Conservation (phyloP, 2,888 invertebrate genomes). For the Heteromyza rotundicornis region DNA sequence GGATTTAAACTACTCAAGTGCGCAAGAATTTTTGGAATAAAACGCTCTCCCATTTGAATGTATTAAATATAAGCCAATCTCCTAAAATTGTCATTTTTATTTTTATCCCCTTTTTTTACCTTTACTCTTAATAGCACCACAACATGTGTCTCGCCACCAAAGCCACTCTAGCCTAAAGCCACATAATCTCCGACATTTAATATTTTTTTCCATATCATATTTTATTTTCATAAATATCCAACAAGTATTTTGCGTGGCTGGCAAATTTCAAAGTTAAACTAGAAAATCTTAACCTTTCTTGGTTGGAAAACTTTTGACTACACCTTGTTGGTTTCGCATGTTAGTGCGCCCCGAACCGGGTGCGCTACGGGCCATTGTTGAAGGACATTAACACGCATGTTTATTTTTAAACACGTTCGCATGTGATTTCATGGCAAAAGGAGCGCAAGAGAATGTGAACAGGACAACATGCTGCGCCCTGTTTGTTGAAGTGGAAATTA, state of each 20-base stretch:
- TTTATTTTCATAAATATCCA: too few relatives aligned
- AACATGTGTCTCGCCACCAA: too few relatives aligned
- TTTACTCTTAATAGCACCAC: too few relatives aligned
- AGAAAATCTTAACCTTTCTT: not conserved
- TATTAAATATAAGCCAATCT: too few relatives aligned
- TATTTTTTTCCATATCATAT: too few relatives aligned
- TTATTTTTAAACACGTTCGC: constrained; percentile 1
- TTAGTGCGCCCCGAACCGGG: not conserved
- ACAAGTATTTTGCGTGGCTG: not conserved
- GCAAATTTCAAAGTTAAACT: not conserved
- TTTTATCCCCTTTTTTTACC: too few relatives aligned
- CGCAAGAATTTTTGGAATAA: too few relatives aligned
- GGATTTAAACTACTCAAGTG: too few relatives aligned
- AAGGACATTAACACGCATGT: constrained; percentile 12
- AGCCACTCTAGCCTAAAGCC: too few relatives aligned
- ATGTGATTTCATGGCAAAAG: not conserved
- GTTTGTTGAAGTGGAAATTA: not conserved
- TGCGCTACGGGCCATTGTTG: not conserved
- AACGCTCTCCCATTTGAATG: too few relatives aligned
- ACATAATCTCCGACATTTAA: too few relatives aligned
- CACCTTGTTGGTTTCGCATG: not conserved
- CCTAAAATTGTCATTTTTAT: too few relatives aligned
- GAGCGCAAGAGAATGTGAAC: not conserved
- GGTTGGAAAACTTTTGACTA: not conserved
- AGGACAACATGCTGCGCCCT: constrained; percentile 16